Percentiles rank a stretch among this genome's conserved stretches.
Evolutionary conservation across 2,888 invertebrate genomes (phyloP).

Genomic region (Spilosoma lubricipeda): DNA sequence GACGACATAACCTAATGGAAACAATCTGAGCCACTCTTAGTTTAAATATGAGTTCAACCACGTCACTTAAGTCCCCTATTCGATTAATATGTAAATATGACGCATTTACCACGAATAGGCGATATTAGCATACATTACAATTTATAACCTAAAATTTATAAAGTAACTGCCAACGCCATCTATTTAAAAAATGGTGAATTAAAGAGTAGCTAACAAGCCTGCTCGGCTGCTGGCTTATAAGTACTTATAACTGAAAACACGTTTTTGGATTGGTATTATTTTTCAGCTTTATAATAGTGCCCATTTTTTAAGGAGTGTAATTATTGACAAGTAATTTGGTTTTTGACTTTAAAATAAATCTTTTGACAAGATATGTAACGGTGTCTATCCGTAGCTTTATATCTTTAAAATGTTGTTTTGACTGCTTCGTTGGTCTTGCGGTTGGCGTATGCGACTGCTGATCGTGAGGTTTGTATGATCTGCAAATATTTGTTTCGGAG

Average conservation of each 20-base stretch:
- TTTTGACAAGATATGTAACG: no score
- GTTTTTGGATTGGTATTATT: not conserved
- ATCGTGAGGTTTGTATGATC: no score
- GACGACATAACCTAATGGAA: not conserved
- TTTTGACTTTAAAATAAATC: no score
- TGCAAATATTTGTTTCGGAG: no score
- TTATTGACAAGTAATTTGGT: no score
- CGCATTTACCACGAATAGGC: conserved; percentile 12
- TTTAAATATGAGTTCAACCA: conserved; percentile 7
- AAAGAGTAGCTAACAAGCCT: not conserved
- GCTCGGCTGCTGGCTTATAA: no score
- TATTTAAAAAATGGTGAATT: conserved; percentile 10
- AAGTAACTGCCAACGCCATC: conserved; percentile 16
- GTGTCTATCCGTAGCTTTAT: no score
- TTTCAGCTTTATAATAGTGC: not conserved
- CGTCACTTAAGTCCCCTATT: conserved; percentile 16
- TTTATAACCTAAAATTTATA: not conserved
- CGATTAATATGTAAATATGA: conserved; percentile 26
- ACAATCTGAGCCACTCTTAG: conserved; percentile 8
- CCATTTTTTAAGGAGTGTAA: no score
- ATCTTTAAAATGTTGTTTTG: no score
- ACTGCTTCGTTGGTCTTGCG: no score
- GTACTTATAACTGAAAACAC: not conserved
- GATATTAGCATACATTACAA: conserved; percentile 19
- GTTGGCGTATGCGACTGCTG: no score